A percentile compares a stretch with the other conserved stretches of the same genome.
Evolutionary conservation across 2,113 vertebrate genomes (phyloP).

Genomic region (Xiphophorus maculatus): DNA sequence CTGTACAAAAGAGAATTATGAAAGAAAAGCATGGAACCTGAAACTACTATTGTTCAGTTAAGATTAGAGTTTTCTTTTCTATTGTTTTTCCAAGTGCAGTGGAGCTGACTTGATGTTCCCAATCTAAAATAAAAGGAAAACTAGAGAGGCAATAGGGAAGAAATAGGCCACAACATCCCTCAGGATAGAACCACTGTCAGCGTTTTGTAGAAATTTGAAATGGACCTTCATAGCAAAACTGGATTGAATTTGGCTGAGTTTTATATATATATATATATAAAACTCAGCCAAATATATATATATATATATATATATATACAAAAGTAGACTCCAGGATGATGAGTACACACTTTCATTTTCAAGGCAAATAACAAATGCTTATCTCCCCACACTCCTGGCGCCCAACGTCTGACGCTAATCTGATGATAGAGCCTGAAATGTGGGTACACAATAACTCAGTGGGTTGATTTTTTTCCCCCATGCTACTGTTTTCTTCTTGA

Average conservation of each 20-base stretch:
- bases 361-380: background rate
- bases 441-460: background rate
- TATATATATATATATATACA: background rate
- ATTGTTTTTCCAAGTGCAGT: background rate
- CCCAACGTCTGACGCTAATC: background rate
- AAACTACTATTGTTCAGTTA: background rate
- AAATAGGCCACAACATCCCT: background rate
- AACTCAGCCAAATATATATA: too few species aligned
- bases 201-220: background rate
- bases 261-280: background rate
- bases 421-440: background rate
- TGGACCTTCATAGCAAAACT: background rate
- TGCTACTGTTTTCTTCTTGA: slow-evolving; percentile 2
- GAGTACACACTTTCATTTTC: background rate
- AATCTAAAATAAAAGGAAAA: too few species aligned
- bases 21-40: background rate
- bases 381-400: background rate
- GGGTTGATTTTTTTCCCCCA: background rate
- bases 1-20: too few species aligned
- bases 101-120: slow-evolving; percentile 10
- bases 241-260: too few species aligned
- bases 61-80: background rate
- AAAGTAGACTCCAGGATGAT: background rate
- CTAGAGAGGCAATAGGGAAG: background rate
- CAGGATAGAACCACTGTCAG: background rate